Evolutionary conservation across 2,888 invertebrate genomes (phyloP), one percentile per base, ranked within the genome.

Genomic region (Diaphora mendica): DNA sequence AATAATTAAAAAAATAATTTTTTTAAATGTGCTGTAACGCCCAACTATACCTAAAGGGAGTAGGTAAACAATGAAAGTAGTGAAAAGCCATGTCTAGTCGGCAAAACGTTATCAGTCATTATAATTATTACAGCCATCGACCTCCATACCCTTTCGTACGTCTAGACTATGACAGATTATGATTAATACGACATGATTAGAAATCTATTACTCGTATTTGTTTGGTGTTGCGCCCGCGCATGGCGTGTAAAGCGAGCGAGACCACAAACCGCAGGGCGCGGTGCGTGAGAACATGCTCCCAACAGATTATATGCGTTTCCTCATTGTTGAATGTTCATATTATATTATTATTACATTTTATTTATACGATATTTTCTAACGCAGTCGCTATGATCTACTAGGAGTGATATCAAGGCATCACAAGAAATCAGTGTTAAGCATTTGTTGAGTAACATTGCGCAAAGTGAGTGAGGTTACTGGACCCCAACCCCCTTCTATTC

Each of bases 251-350:
- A 67, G 59, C 70, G 77, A 55, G 55, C 68, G 69, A 73, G 66
- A 79, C 82, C 85, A 72, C 83, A 82, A 72, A 88, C 87, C 87
- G 80, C 87, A 88, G 81, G 68, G 77, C 70, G 72, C 75, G 76
- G 84, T 74, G 77, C 86, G 87, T 86, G 88, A 83, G 86, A 86
- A 86, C 77, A 76, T 67, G 69, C 77, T 51, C 62, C 39, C 51
- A 20, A 67, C 71, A 65, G 75, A 70, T 75, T 72, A 51, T 65
- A 42, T 72, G 74, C 70, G 73, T 81, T 83, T 75, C 83, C 81
- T 76, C 64, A 71, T 76, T 68, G 76, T 73, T 42, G 33, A 33
- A 33, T 33, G 33, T 33, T 33, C 11, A 70, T 62, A 39, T 72
- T 20, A 70, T 72, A 30, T 66, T 51, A 26, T 26, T 26, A 8